These are phyloP conservation scores for Palaemon carinicauda DNA, from an alignment of 1,140 invertebrate species.

Conservation along the genomic window DNA sequence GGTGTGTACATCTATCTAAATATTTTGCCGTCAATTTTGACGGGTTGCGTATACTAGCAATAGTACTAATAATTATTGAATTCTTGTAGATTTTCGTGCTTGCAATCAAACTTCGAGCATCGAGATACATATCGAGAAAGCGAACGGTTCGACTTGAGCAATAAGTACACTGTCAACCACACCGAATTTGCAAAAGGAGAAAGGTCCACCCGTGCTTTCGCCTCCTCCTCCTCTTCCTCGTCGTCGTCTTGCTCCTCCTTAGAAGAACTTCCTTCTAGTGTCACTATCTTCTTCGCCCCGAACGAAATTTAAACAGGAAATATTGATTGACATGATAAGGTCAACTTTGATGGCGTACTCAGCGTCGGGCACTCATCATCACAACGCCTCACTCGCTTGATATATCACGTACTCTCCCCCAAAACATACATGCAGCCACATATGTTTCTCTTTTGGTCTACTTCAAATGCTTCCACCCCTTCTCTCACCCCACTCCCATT, in stretches of 20 bases:
- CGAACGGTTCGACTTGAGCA: background rate
- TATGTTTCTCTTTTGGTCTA: background rate
- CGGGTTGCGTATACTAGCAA: too few relatives aligned
- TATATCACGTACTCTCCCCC: background rate
- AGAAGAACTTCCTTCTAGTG: background rate
- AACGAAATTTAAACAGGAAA: conserved; percentile 3
- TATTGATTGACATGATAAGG: background rate
- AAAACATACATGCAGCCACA: background rate
- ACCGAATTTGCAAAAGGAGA: background rate
- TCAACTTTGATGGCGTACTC: background rate
- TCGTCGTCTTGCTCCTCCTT: too few relatives aligned
- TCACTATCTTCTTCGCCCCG: background rate
- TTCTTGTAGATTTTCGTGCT: too few relatives aligned
- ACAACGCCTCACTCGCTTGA: background rate
- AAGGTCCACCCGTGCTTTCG: too few relatives aligned
- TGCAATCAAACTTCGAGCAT: too few relatives aligned
- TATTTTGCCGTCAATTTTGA: too few relatives aligned
- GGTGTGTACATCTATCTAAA: too few relatives aligned
- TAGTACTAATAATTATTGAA: too few relatives aligned
- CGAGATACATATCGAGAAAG: background rate
- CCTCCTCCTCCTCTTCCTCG: background rate
- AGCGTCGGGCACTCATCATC: background rate
- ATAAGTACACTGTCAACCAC: background rate
- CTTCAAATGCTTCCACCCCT: background rate
- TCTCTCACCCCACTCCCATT: too few relatives aligned